Base-by-base conservation (phyloP, 1,140 invertebrate species). In the Drosophila setifemur region DNA sequence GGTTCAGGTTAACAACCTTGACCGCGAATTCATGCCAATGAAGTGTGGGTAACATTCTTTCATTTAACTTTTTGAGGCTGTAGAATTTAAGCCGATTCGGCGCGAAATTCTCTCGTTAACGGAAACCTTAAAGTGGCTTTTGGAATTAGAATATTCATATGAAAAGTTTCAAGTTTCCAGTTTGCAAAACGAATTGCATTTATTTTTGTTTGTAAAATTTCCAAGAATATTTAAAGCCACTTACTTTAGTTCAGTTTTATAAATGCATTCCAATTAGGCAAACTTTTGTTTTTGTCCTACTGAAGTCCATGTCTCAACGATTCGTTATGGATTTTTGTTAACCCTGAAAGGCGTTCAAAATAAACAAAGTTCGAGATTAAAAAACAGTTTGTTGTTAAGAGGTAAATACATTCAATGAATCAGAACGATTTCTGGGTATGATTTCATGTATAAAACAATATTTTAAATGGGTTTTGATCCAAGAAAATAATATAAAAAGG, bases 1-100 rank as follows among this genome's bases (percentile, higher is more conserved):
- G 49, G 16, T 47, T 66, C 19, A 74, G 79, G 79, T 85, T 85
- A 85, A 86, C 57, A 86, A 85, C 79, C 79, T 85, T 85, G 79
- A 86, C 79, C 79, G 79, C 81, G 71, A 85, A 85, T 85, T 67
- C 60, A 39, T 14, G 39, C 21, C 14, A 12, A 19, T 26, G 11
- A 26, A 42, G 37, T 45, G 53, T 21, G 14, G 39, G n/a, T 16
- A 69, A 35, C 6, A 19, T 43, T 47, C 39, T 66, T 68, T 66
- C 16, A 53, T 14, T 42, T 26, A 12, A 18, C 12, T 42, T 14
- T 60, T 57, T 9, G 3, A 12, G 16, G 12, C 19, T 26, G 21
- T 52, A 21, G 29, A 19, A 35, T 35, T 19, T 0, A 26, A 12
- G 50, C 19, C 25, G 42, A 63, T 19, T 63, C 12, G 43, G 57